phyloP scores from a whole-genome alignment of 1,140 invertebrate species.

The Brachystomella parvula region DNA sequence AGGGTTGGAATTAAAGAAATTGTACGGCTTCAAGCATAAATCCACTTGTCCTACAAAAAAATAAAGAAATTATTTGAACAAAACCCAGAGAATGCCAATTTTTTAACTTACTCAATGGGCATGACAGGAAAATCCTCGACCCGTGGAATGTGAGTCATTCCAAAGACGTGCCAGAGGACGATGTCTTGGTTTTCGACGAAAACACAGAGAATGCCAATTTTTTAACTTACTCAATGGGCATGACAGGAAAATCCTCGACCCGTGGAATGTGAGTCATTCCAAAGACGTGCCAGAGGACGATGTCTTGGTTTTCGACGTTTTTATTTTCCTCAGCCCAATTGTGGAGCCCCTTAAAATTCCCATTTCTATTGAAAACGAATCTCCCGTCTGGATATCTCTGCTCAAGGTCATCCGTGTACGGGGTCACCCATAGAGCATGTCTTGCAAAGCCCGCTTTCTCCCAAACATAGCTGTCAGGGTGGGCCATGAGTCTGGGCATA shows the following conservation, averaged over 20 bases:
- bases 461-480: neutral
- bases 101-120: conserved; percentile 25
- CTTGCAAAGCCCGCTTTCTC: conserved; percentile 17
- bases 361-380: no score
- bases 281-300: conserved; percentile 26
- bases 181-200: conserved; percentile 20
- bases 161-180: conserved; percentile 25
- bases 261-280: conserved; percentile 22
- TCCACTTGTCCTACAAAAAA: no score
- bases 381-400: conserved; percentile 17
- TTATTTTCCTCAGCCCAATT: conserved; percentile 12
- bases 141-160: conserved; percentile 21
- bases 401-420: conserved; percentile 15
- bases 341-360: conserved; percentile 13
- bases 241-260: conserved; percentile 28
- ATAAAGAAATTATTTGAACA: no score
- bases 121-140: conserved; percentile 29
- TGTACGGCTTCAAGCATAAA: no score
- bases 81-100: conserved; percentile 2
- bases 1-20: conserved; percentile 18
- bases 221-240: conserved; percentile 26
- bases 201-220: neutral
- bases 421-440: conserved; percentile 19
- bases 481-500: neutral
- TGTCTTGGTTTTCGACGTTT: conserved; percentile 18